Base-by-base conservation (phyloP, 2,888 invertebrate genomes). In the Xestobium rufovillosum region DNA sequence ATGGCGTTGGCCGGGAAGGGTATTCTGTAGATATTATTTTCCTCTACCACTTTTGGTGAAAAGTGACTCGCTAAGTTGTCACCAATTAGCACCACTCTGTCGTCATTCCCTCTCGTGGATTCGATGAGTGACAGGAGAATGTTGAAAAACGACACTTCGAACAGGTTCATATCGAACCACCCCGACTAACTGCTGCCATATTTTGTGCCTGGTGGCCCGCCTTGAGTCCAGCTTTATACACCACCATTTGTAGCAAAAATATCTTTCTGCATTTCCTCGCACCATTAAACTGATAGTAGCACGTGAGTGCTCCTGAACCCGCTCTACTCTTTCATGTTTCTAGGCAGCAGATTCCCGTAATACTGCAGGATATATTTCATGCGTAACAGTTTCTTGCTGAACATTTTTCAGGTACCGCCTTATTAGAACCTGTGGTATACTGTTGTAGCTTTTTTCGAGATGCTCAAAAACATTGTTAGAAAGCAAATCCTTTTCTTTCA, bases 201-300 rank as follows among this genome's bases (percentile, higher is more conserved):
- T 14, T 36, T 28, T 29, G 43, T 34, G 15, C 38, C 38, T 15
- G 27, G 12, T 26, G 42, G 38, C 38, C 43, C 46, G 23, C 42
- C 42, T 19, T 19, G 23, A 8, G 23, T 19, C 23, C 23, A 19
- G 31, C 36, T 38, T 60, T 62, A 38, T 59, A 61, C 3, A 61
- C 55, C 14, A 58, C 52, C 47, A 55, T 59, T 14, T 52, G 53
- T 17, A 55, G 57, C 13, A 60, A 41, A 14, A 57, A 12, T 42
- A 39, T 4, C 23, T n/a, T 32, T 37, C 33, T 14, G 60, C 56
- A 28, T 44, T 47, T 19, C 50, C 56, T 39, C 49, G 46, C 31
- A 60, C 52, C 60, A 63, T 60, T 8, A 59, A 31, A 11, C 51
- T 53, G 4, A 42, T 53, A 10, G 49, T 34, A 8, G 6, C 23